Base-by-base conservation (phyloP, 2,888 invertebrate species). In the Xestobium rufovillosum region DNA sequence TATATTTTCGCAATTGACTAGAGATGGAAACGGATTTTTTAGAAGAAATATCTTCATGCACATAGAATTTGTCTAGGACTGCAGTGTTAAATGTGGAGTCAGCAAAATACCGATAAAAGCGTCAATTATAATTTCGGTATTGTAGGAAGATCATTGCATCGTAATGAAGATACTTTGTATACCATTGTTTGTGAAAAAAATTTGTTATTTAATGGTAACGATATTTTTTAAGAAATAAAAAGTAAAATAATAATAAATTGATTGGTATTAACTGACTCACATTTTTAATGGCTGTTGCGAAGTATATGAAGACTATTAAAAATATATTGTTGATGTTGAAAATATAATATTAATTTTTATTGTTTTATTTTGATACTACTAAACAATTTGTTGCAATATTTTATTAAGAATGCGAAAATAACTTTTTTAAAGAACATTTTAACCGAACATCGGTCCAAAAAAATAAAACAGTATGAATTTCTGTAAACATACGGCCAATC, bases 51-150 rank as follows among this genome's bases (percentile, higher is more conserved):
- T 59, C 61, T 59, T 59, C 58, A 57, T 56, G 62, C 62, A 63
- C 61, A 61, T 64, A 64, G 63, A 56, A 54, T 57, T 60, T 61
- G 55, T 60, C 53, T 63, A 63, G 61, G 62, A 61, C 62, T 63
- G 63, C 63, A 55, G 58, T 56, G 53, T 51, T 19, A 52, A 52
- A 59, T 59, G 57, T 50, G 49, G 51, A 53, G 60, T 59, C 61
- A 59, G 57, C 51, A 44, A 50, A 53, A 56, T 57, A 57, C 57
- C 59, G 42, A 42, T 33, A 51, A 41, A 48, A 45, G 45, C 47
- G 60, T 61, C 60, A 61, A 60, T 61, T 61, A 60, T 36, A 31
- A 34, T 41, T 44, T 39, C 15, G 39, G 29, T 14, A 30, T 14
- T 30, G 14, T 13, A 14, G 16, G 31, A 37, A 13, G 19, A 11